phyloP scores from a whole-genome alignment of 1,140 invertebrate genomes.

The Dermatophagoides farinae region DNA sequence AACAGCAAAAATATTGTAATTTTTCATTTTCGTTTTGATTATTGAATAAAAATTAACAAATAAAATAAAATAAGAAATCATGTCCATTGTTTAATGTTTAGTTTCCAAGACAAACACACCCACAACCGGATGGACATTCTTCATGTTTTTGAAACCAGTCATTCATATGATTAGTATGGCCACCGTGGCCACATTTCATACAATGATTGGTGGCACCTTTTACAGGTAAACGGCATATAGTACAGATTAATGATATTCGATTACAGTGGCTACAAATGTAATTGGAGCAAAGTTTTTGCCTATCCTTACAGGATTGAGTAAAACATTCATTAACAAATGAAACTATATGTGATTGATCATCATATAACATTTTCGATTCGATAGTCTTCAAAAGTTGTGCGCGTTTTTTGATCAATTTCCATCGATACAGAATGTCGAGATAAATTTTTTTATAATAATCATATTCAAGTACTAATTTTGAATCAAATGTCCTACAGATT shows the following conservation, averaged over 20 bases:
- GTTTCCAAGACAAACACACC: slow-evolving; percentile 49
- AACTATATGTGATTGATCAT: slow-evolving; percentile 13
- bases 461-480: slow-evolving; percentile 39
- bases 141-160: slow-evolving; percentile 49
- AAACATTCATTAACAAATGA: slow-evolving; percentile 11
- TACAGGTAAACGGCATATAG: slow-evolving; percentile 63
- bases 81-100: not conserved
- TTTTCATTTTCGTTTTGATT: not conserved
- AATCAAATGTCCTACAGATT: slow-evolving; percentile 37
- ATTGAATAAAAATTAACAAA: not conserved
- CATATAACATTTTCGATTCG: slow-evolving; percentile 30
- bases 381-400: slow-evolving; percentile 63
- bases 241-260: slow-evolving; percentile 46
- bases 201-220: slow-evolving; percentile 34
- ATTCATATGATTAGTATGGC: slow-evolving; percentile 56
- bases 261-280: slow-evolving; percentile 45
- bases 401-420: slow-evolving; percentile 56
- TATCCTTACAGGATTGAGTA: not conserved
- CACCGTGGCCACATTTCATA: slow-evolving; percentile 49
- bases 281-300: slow-evolving; percentile 17
- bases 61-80: not conserved
- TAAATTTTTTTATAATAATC: slow-evolving; percentile 70
- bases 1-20: not conserved
- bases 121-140: slow-evolving; percentile 59
- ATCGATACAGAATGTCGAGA: slow-evolving; percentile 64